Percentiles rank a stretch among this genome's conserved stretches.
Conservation (phyloP, 2,888 invertebrate genomes). For the Tanytarsus gracilentus region DNA sequence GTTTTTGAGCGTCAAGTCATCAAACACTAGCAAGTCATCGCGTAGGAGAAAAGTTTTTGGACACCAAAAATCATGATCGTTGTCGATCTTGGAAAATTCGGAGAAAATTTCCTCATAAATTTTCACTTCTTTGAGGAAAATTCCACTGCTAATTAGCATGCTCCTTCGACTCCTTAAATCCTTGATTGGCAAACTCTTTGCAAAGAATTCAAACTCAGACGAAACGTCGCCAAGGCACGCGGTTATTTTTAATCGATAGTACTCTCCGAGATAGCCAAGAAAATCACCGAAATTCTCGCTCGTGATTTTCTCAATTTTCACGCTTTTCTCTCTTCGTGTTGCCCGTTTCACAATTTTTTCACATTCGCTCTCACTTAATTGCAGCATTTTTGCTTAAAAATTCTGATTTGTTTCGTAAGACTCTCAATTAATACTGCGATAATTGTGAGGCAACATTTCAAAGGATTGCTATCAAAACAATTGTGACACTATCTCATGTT, state of each 20-base stretch:
- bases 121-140: conserved; percentile 17
- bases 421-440: too few species aligned
- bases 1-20: neutral
- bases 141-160: conserved; percentile 18
- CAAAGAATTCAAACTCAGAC: neutral
- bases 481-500: too few species aligned
- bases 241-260: conserved; percentile 15
- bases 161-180: neutral
- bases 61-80: neutral
- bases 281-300: conserved; percentile 3
- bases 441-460: too few species aligned
- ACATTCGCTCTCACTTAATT: conserved; percentile 10
- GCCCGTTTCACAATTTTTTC: neutral
- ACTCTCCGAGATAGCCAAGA: conserved; percentile 22
- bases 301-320: neutral
- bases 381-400: neutral
- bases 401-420: neutral
- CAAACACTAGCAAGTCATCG: conserved; percentile 8
- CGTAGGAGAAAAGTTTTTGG: conserved; percentile 7
- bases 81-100: neutral
- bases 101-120: conserved; percentile 3
- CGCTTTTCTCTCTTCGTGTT: neutral
- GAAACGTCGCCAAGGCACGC: too few species aligned
- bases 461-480: too few species aligned
- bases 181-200: conserved; percentile 5